Percentiles rank a stretch among this genome's conserved stretches.
These are phyloP conservation scores for Eubucco bourcierii DNA, from an alignment of 2,113 vertebrate genomes.

Conservation along the genomic window DNA sequence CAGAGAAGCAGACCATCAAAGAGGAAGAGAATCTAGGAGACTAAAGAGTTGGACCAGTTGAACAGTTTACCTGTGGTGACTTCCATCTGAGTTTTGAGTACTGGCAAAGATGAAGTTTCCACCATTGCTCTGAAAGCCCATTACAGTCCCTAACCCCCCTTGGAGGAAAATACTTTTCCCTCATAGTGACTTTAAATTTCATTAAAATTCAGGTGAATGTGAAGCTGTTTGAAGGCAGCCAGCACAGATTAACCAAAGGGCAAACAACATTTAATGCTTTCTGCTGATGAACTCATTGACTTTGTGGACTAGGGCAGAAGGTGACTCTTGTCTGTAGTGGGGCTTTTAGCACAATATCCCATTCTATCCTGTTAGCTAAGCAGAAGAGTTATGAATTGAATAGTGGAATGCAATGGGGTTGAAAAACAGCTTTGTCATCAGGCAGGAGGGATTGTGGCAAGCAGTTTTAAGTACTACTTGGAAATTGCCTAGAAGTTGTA, in stretches of 20 bases:
- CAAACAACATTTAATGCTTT: neutral
- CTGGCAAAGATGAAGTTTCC: neutral
- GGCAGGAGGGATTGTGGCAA: neutral
- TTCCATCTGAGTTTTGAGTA: neutral
- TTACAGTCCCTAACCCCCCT: neutral
- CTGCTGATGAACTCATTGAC: neutral
- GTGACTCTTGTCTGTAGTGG: neutral
- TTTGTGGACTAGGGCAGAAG: neutral
- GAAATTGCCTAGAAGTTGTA: neutral
- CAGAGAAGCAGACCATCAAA: neutral
- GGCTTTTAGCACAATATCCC: neutral
- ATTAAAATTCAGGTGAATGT: neutral
- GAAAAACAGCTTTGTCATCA: neutral
- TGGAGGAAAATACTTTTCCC: neutral
- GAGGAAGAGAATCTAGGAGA: neutral
- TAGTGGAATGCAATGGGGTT: neutral
- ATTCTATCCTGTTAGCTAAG: neutral
- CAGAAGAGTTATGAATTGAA: neutral
- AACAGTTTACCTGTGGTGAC: neutral
- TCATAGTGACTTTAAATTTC: neutral
- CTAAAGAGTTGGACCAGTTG: neutral
- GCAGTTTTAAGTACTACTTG: neutral
- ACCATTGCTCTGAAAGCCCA: fast-evolving
- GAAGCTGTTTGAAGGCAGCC: neutral
- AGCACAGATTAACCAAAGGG: neutral